Evolutionary conservation across 2,113 vertebrate genomes (phyloP).

Genomic region (Mus musculus): DNA sequence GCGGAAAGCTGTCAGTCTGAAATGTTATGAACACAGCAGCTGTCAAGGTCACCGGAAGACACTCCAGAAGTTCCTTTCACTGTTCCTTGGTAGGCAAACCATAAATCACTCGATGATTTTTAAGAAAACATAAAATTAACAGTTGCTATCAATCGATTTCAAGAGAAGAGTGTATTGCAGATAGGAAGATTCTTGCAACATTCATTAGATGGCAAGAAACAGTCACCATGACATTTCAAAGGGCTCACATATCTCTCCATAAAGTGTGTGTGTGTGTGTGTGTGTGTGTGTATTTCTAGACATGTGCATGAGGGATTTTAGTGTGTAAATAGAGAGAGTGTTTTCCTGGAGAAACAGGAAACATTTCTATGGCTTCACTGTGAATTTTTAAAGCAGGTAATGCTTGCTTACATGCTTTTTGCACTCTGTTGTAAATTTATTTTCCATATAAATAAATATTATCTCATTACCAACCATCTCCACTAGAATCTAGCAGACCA

Average conservation of each 20-base stretch:
- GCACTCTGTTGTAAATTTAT: constrained; percentile 83
- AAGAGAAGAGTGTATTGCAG: constrained; percentile 62
- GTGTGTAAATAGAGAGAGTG: neutral
- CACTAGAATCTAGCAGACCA: constrained; percentile 88
- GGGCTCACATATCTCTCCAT: neutral
- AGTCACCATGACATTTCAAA: neutral
- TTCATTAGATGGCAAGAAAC: constrained; percentile 49
- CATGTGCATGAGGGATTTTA: neutral
- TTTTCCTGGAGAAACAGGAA: constrained; percentile 61
- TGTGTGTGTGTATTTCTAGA: neutral
- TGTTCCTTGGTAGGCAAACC: constrained; percentile 44
- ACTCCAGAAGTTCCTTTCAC: constrained; percentile 53
- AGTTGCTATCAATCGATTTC: constrained; percentile 73
- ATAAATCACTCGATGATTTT: constrained; percentile 62
- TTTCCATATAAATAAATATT: constrained; percentile 90
- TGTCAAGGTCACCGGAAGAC: constrained; percentile 80
- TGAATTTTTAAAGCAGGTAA: constrained; percentile 69
- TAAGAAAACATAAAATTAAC: constrained; percentile 65
- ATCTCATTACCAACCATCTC: constrained; percentile 88
- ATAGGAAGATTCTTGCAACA: constrained; percentile 42
- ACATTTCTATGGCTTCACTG: constrained; percentile 62
- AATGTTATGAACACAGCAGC: constrained; percentile 75
- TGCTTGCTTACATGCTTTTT: constrained; percentile 81
- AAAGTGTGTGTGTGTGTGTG: neutral
- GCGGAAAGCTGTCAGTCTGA: constrained; percentile 64